Base-by-base conservation (phyloP, 2,113 vertebrate genomes). In the Nannobrachium achirus region DNA sequence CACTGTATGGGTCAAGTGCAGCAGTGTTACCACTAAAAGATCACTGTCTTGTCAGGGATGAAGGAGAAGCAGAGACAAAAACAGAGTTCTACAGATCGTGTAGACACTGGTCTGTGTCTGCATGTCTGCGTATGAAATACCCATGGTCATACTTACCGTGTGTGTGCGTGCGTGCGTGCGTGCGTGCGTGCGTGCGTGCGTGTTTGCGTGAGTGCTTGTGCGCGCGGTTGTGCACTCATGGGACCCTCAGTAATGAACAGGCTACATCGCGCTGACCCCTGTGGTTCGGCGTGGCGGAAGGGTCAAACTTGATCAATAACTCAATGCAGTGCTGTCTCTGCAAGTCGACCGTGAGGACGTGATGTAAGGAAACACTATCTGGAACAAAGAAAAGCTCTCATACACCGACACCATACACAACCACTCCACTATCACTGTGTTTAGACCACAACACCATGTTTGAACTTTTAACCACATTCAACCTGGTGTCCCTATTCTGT, bases 201-300 rank as follows among this genome's bases (percentile, higher is more conserved):
- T 14, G 57, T 10, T 39, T 15, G 40, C 20, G 58, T 42, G 58
- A 20, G 58, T 19, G 58, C 42, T 15, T 8, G 58, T 9, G 58
- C 3, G 18, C 18, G 10, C 5, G 53, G 38, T 7, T 18, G 58
- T 8, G 20, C 50, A 20, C 6, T 0, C 0, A 1, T 2, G 4
- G 69, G 65, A 76, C 81, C 65, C 15, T 33, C 70, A 62, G 50
- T 56, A 9, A 76, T 75, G 71, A 83, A 80, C 71, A 55, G 58
- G 44, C 67, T 68, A 63, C 53, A 20, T 53, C 58, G 75, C 10
- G 14, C 48, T 85, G 89, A 89, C 86, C 88, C 75, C 51, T 86
- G 75, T 56, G 84, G 78, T 68, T 19, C 50, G 6, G 52, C 13
- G 40, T 11, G 64, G 13, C 61, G 13, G 1, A n/a, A 13, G 33